These are phyloP conservation scores for Stenopsyche tienmushanensis DNA, from an alignment of 1,140 invertebrate species.

Conservation along the genomic window DNA sequence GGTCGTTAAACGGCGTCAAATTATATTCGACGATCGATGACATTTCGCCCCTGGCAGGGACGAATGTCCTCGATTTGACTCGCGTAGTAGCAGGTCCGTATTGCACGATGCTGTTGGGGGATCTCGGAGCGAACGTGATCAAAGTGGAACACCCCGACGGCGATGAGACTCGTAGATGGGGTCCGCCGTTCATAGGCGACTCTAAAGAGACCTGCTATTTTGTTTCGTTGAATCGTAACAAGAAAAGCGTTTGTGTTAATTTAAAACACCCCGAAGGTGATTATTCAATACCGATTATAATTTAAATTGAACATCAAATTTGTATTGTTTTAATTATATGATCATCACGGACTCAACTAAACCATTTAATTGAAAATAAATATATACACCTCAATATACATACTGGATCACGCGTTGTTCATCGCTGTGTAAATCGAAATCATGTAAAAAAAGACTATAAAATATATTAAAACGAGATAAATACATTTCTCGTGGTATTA, in stretches of 20 bases:
- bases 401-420: too few relatives aligned
- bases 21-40: too few relatives aligned
- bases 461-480: too few relatives aligned
- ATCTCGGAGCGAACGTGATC: constrained; percentile 92
- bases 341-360: too few relatives aligned
- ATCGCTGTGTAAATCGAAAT: too few relatives aligned
- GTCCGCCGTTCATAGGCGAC: constrained; percentile 81
- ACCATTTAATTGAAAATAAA: too few relatives aligned
- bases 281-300: background rate
- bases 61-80: constrained; percentile 80
- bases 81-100: constrained; percentile 81
- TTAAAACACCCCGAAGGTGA: constrained; percentile 65
- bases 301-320: too few relatives aligned
- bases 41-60: constrained; percentile 51
- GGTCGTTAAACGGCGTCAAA: background rate
- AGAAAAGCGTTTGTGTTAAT: constrained; percentile 90
- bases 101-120: constrained; percentile 91
- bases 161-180: constrained; percentile 91
- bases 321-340: too few relatives aligned
- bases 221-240: constrained; percentile 88
- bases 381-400: too few relatives aligned
- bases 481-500: too few relatives aligned
- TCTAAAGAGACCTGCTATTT: constrained; percentile 83
- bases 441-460: too few relatives aligned
- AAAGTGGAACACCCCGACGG: constrained; percentile 85